Conservation (phyloP, 2,888 invertebrate genomes). For the Glyphotaelius pellucidus region DNA sequence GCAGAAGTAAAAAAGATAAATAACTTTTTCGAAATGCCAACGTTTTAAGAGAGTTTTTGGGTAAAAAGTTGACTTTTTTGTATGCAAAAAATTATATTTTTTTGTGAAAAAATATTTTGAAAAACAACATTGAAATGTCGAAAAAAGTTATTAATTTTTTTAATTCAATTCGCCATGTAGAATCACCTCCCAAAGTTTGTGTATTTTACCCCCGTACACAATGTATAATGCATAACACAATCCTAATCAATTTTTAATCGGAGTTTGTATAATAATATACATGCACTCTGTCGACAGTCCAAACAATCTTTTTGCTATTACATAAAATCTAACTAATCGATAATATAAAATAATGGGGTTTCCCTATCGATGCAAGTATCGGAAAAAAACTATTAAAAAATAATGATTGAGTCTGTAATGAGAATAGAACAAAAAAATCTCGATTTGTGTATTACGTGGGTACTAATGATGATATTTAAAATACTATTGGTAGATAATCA, state of each 20-base stretch:
- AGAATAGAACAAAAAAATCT: slow-evolving; percentile 31
- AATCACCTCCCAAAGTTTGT: too few relatives aligned
- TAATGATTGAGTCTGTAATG: slow-evolving; percentile 13
- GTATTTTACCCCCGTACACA: too few relatives aligned
- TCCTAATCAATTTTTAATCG: not conserved
- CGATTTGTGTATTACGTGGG: not conserved
- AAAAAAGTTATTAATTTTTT: too few relatives aligned
- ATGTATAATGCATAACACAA: not conserved
- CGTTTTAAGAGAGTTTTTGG: too few relatives aligned
- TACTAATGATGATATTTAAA: not conserved
- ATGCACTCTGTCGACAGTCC: not conserved
- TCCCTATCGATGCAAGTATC: slow-evolving; percentile 8
- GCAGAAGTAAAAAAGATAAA: too few relatives aligned
- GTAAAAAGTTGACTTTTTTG: too few relatives aligned
- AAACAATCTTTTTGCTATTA: not conserved
- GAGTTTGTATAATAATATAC: not conserved
- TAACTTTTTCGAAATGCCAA: too few relatives aligned
- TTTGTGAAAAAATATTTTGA: too few relatives aligned
- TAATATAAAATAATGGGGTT: not conserved
- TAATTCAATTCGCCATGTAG: too few relatives aligned
- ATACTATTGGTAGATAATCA: not conserved
- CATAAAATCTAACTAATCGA: not conserved
- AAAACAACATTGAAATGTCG: too few relatives aligned
- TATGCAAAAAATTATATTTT: too few relatives aligned
- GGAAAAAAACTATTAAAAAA: not conserved